Evolutionary conservation across 2,797 vertebrate species (phyloP), one percentile per base, ranked within the genome.

Genomic region (Peromyscus eremicus): DNA sequence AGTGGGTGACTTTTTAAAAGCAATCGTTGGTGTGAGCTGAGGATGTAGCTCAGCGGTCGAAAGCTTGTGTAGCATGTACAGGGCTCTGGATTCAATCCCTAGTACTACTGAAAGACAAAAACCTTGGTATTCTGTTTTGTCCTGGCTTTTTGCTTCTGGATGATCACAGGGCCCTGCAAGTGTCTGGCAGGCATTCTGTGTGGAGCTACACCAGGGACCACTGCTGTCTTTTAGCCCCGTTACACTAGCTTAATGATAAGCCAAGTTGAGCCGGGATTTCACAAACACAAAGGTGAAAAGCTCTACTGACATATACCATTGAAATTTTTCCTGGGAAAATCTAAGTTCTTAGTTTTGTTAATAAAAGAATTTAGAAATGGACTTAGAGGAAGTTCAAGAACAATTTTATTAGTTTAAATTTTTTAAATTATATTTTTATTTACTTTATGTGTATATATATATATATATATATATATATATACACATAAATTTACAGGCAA

Each of bases 251-350:
- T 89, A 84, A 91, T 52, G 29, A 76, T 91, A 43, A 25, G 34
- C 27, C 16, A n/a, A 32, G 68, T 68, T 62, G 34, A 93, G 34
- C 49, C 37, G 34, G 62, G 23, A 64, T 91, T 90, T 92, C 43
- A 81, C 82, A 71, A 52, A 85, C 64, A 91, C 49, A 94, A 76
- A 17, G 86, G 17, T 62, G 64, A 82, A 76, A 96, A 95, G 66
- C 9, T 75, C 37, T 88, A 84, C 16, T 43, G 46, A 89, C 57
- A n/a, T 52, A 57, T 76, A 87, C 89, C 40, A 93, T 8, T 80
- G 91, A 62, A 97, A 91, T 49, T 70, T 52, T 46, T 92, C 70
- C 29, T 68, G 49, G 66, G 46, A 37, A 55, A 71, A 71, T 34
- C 25, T 86, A 32, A 19, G 11, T 68, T 70, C 12, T 68, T 9